Evolutionary conservation across 2,888 invertebrate genomes (phyloP).

Genomic region (Branchipolynoe longqiensis): DNA sequence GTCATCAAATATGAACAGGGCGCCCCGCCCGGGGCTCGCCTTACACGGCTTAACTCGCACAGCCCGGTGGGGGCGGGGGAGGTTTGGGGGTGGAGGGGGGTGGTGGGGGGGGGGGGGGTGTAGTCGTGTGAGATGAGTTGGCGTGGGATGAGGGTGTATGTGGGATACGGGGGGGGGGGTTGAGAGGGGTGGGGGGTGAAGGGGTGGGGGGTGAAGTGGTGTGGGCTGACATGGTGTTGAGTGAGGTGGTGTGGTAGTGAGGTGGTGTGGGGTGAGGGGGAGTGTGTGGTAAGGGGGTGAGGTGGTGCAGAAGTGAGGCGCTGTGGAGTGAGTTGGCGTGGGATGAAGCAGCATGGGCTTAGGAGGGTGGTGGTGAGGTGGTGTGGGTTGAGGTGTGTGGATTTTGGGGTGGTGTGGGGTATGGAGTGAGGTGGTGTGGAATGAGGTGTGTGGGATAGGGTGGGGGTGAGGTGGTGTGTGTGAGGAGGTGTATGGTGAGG

Average conservation of each 20-base stretch:
- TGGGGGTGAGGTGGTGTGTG: no score
- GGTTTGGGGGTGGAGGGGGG: no score
- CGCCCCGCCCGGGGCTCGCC: neutral
- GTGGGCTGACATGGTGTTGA: neutral
- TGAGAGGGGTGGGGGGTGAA: neutral
- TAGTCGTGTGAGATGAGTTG: no score
- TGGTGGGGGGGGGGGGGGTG: neutral
- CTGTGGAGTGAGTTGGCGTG: no score
- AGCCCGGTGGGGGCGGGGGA: neutral
- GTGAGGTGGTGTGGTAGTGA: neutral
- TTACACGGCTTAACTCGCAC: neutral
- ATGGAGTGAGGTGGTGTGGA: no score
- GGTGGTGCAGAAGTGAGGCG: neutral
- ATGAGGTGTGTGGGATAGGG: no score
- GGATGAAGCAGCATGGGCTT: no score
- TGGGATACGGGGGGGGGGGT: neutral
- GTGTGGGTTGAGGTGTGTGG: no score
- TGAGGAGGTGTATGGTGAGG: no score
- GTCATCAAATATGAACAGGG: conserved; percentile 39
- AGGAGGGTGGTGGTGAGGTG: no score
- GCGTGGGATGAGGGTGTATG: no score
- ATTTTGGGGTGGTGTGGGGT: no score
- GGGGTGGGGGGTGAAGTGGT: neutral
- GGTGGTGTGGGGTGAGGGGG: neutral
- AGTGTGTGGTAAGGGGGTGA: neutral